These are phyloP conservation scores for Pseudotriccus pelzelni DNA, from an alignment of 2,797 vertebrate species.

Conservation along the genomic window DNA sequence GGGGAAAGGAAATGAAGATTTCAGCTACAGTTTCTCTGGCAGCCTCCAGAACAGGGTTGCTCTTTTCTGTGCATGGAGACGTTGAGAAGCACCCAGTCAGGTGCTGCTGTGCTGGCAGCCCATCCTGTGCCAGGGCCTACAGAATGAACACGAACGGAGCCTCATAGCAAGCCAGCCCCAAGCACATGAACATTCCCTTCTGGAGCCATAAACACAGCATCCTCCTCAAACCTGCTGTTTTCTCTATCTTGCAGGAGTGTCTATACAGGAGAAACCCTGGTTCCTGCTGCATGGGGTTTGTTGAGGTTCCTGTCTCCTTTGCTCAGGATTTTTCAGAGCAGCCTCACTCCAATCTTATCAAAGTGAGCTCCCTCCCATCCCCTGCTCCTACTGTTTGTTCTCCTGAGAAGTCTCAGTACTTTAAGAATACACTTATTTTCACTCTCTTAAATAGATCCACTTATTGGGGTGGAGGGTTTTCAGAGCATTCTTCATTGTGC, in stretches of 20 bases:
- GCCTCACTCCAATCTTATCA: rapidly evolving
- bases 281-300: background rate
- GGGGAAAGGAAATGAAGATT: background rate
- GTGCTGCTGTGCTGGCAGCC: background rate
- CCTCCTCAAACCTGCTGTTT: background rate
- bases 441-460: background rate
- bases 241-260: background rate
- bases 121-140: background rate
- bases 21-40: background rate
- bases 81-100: rapidly evolving
- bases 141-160: rapidly evolving
- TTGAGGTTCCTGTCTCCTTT: background rate
- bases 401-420: background rate
- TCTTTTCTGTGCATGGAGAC: background rate
- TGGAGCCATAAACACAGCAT: background rate
- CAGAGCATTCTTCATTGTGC: background rate
- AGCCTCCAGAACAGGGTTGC: background rate
- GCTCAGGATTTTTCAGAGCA: background rate
- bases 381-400: background rate
- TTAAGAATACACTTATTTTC: background rate
- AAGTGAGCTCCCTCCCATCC: background rate
- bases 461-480: background rate
- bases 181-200: background rate
- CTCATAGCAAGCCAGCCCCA: background rate
- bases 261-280: background rate